Conservation (phyloP, 2,113 vertebrate species). For the Lycaon pictus region DNA sequence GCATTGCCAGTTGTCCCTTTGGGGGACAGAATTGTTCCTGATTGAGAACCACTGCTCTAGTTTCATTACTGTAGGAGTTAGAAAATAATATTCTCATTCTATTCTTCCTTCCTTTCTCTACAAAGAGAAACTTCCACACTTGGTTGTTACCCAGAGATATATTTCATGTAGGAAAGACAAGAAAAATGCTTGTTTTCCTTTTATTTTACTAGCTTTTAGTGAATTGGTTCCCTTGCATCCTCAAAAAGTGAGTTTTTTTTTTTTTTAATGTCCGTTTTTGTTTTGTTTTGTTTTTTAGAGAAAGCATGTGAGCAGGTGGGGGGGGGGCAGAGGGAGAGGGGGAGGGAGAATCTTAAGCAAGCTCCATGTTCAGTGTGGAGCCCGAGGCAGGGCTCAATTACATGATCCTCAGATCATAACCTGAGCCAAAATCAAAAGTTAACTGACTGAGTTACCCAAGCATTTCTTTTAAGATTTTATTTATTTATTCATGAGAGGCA, state of each 20-base stretch:
- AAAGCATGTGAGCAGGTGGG: background rate
- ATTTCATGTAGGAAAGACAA: conserved; percentile 7
- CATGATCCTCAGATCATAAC: background rate
- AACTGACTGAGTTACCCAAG: background rate
- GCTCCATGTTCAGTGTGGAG: background rate
- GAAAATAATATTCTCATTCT: conserved; percentile 31
- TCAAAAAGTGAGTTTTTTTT: background rate
- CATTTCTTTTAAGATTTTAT: too few species aligned
- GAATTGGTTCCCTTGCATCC: background rate
- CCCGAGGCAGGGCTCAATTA: background rate
- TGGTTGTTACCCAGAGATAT: background rate
- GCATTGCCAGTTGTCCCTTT: background rate
- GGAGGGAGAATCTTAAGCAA: background rate
- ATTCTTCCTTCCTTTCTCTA: background rate
- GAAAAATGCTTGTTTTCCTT: background rate
- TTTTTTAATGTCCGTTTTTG: background rate
- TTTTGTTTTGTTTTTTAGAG: background rate
- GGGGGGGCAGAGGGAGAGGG: too few species aligned
- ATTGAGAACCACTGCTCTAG: background rate
- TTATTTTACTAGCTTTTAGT: conserved; percentile 43
- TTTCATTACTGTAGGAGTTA: background rate
- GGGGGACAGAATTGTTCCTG: background rate
- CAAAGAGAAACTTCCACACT: conserved; percentile 2
- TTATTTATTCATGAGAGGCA: too few species aligned
- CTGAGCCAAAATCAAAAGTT: background rate